Conservation (phyloP, 1,140 invertebrate species). For the Penaeus chinensis region DNA sequence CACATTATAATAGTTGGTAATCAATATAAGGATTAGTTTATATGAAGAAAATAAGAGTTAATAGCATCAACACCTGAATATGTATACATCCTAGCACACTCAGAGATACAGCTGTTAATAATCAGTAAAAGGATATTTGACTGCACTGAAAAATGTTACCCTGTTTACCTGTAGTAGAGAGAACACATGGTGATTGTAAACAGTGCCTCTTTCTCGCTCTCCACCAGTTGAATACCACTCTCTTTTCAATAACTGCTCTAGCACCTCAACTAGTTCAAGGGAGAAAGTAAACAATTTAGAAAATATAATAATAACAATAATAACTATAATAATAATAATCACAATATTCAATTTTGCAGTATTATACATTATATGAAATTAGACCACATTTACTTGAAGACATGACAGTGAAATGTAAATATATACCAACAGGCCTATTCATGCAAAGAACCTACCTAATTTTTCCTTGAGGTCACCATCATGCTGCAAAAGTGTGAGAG, state of each 20-base stretch:
- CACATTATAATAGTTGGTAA: too few species aligned
- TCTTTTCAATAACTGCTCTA: conserved; percentile 67
- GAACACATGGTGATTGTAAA: conserved; percentile 67
- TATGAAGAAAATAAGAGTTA: too few species aligned
- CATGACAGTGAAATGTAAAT: background rate
- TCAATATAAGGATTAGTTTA: too few species aligned
- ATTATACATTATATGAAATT: background rate
- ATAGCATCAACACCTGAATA: too few species aligned
- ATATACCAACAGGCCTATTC: too few species aligned
- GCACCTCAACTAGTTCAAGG: conserved; percentile 63
- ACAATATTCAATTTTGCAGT: too few species aligned
- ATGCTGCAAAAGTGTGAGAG: background rate
- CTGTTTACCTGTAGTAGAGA: conserved; percentile 67
- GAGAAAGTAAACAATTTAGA: background rate
- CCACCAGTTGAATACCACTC: conserved; percentile 67
- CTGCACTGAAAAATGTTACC: background rate
- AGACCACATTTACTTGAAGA: background rate
- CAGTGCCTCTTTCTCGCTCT: conserved; percentile 67
- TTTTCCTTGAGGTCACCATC: conserved; percentile 25
- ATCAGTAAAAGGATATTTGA: background rate
- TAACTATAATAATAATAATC: too few species aligned
- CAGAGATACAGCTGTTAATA: background rate
- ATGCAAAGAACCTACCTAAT: conserved; percentile 18
- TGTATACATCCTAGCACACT: background rate
- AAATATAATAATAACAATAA: too few species aligned